Base-by-base conservation (phyloP, 1,140 invertebrate species). In the Vollenhovia emeryi region DNA sequence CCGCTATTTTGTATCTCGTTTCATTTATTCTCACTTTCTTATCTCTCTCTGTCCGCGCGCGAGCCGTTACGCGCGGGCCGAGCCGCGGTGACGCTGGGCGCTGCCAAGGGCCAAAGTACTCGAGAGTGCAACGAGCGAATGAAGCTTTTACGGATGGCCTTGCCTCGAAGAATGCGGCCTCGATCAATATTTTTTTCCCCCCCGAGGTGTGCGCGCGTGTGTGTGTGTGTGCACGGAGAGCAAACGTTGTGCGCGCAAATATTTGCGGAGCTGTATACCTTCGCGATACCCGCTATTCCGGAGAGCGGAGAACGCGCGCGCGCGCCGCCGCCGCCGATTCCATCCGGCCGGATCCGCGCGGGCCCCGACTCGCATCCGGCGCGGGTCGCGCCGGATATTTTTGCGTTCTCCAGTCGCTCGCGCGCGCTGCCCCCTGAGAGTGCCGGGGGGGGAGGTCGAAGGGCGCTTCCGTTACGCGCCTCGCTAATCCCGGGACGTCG, bases 181-280 rank as follows among this genome's bases (percentile, higher is more conserved):
- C 78, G 78, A 57, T 82, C 78, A 57, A 71, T 82, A 82, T 45
- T 73, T 76, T 79, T 79, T 78, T 2, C 30, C 18, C 48, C n/a
- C n/a, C n/a, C 36, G 11, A 57, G 36, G 33, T 55, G 62, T 69
- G 75, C 66, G 59, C 21, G 30, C 36, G 57, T 6, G 43, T 50
- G 27, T 48, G 43, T n/a, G 36, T 6, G 21, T n/a, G n/a, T n/a
- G n/a, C n/a, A n/a, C n/a, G n/a, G n/a, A n/a, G 13, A 21, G 78
- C 24, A 57, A 57, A 80, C 48, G 64, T 79, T 45, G 78, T 3
- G 24, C 11, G 24, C 24, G 78, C 66, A 82, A 82, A 71, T 82
- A 43, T 82, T 73, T 82, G 78, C 78, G 18, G 24, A 57, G 59
- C 30, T 73, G 43, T 57, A 57, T 33, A 40, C 33, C 40, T 50